Evolutionary conservation across 1,140 invertebrate genomes (phyloP).

Genomic region (Colletes latitarsis): DNA sequence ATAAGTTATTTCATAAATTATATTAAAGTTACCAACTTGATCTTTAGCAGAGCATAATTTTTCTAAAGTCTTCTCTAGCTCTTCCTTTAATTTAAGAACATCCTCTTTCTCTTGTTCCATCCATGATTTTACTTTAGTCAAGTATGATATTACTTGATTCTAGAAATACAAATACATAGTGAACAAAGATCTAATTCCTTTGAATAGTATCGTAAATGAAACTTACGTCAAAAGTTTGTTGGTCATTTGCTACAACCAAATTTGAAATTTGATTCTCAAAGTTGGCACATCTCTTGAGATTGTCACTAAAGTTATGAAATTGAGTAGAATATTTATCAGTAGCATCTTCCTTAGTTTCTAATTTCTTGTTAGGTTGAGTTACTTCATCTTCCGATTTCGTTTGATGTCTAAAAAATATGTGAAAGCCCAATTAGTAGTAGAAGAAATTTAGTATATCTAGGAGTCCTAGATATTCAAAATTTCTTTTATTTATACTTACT

Average conservation of each 20-base stretch:
- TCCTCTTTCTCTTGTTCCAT: slow-evolving; percentile 66
- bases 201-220: too few species aligned
- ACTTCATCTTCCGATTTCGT: slow-evolving; percentile 64
- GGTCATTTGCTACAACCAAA: slow-evolving; percentile 33
- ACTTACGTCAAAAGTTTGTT: slow-evolving; percentile 66
- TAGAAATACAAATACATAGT: slow-evolving; percentile 48
- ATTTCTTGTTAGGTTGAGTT: slow-evolving; percentile 54
- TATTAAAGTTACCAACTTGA: slow-evolving; percentile 20
- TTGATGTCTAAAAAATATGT: slow-evolving; percentile 60
- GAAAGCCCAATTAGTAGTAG: slow-evolving; percentile 10
- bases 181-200: background rate
- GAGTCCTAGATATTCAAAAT: slow-evolving; percentile 15
- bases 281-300: slow-evolving; percentile 57
- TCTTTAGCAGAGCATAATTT: slow-evolving; percentile 51
- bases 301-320: slow-evolving; percentile 63
- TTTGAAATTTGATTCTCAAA: slow-evolving; percentile 51
- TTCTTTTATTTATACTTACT: slow-evolving; percentile 57
- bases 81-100: slow-evolving; percentile 61
- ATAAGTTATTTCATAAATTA: slow-evolving; percentile 12
- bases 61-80: slow-evolving; percentile 58
- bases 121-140: slow-evolving; percentile 59
- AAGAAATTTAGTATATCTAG: background rate
- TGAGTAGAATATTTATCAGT: slow-evolving; percentile 58
- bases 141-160: slow-evolving; percentile 62
- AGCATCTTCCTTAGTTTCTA: slow-evolving; percentile 61